Base-by-base conservation (phyloP, 1,140 invertebrate species). In the Cydia amplana region DNA sequence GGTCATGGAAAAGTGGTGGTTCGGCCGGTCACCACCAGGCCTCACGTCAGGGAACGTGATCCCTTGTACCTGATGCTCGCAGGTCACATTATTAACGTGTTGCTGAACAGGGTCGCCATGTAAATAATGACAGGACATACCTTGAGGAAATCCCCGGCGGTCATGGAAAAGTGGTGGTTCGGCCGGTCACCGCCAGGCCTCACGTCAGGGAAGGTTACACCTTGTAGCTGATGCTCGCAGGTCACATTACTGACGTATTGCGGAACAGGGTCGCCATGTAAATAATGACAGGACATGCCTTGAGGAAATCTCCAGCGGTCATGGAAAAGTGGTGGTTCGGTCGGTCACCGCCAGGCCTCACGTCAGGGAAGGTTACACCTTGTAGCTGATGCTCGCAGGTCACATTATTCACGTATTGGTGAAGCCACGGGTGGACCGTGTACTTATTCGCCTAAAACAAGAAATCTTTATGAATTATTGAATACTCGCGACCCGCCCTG, bases 1-100 rank as follows among this genome's bases (percentile, higher is more conserved):
- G 12, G 97, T 96, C 97, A 99, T 99, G 7, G 98, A 98, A 91
- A 99, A 99, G 84, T 96, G 83, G 0, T 82, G 81, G 18, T 94
- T 76, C 10, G 43, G 10, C 1, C 43, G 43, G 1, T 32, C 32
- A 96, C 92, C 95, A 83, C 85, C 94, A 89, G 98, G 98, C 85
- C 97, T 95, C 0, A 98, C 95, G 90, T 99, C 99, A 0, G 99
- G 99, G 93, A 99, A 99, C 12, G 87, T 94, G 10, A 97, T 95
- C 0, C 94, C 93, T 70, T 95, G 93, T 2, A 96, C 95, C 91
- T 99, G 98, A 91, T 99, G 96, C 72, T 95, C 94, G 25, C 96
- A 95, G 12, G 94, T 70, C 65, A 70, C 25, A 10, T 67, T 67
- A 23, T 67, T 67, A 2, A 36, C 64, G 25, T 67, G 18, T 10